Evolutionary conservation across 2,113 vertebrate species (phyloP).

Genomic region (Tachuris rubrigastra): DNA sequence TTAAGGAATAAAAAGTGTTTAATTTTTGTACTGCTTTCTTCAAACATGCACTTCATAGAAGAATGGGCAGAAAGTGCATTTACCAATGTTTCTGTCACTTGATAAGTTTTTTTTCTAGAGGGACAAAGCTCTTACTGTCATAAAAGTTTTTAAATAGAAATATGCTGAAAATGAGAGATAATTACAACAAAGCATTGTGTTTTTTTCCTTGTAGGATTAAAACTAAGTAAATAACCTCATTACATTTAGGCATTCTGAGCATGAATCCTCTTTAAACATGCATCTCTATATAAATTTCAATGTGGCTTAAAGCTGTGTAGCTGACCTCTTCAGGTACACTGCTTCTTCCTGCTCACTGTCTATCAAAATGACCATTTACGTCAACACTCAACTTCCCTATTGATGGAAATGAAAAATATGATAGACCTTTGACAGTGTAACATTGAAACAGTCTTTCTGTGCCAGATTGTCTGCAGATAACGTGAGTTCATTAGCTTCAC

Average conservation of each 20-base stretch:
- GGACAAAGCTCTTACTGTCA: neutral
- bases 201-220: neutral
- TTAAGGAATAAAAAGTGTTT: neutral
- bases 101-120: neutral
- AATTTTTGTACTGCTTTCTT: neutral
- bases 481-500: neutral
- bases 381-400: neutral
- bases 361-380: neutral
- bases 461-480: neutral
- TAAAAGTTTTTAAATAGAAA: neutral
- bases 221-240: neutral
- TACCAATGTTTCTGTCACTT: neutral
- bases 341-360: neutral
- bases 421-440: neutral
- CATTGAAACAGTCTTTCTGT: neutral
- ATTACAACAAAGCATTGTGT: fast-evolving
- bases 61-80: neutral
- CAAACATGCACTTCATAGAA: neutral
- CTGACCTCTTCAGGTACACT: neutral
- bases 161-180: neutral
- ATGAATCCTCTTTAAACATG: neutral
- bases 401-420: neutral
- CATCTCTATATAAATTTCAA: neutral
- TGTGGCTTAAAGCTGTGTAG: neutral
- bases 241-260: neutral